Percentiles rank a stretch among this genome's conserved stretches.
phyloP scores from a whole-genome alignment of 2,888 invertebrate species.

The Doris montereyensis region DNA sequence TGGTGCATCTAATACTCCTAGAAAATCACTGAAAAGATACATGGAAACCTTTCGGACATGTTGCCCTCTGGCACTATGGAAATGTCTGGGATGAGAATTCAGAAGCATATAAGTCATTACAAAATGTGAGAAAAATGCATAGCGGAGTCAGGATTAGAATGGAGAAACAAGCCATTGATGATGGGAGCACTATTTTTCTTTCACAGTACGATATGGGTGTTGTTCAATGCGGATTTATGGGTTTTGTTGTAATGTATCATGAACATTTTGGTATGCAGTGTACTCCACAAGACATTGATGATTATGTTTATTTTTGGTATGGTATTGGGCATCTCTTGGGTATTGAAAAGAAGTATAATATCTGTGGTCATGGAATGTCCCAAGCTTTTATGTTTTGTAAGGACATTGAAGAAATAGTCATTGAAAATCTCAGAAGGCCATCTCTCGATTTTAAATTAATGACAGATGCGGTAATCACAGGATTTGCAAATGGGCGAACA shows the following conservation, averaged over 20 bases:
- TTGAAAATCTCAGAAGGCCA: conserved; percentile 55
- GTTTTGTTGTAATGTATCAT: conserved; percentile 79
- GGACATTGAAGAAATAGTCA: conserved; percentile 58
- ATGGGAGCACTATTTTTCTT: conserved; percentile 74
- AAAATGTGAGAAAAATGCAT: conserved; percentile 74
- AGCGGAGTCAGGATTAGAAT: conserved; percentile 75
- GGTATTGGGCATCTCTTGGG: conserved; percentile 87
- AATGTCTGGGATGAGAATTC: conserved; percentile 77
- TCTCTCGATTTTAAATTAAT: conserved; percentile 58
- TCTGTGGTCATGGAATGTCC: conserved; percentile 55
- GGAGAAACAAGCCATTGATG: background rate
- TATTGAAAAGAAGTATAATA: conserved; percentile 79
- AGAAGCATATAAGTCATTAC: conserved; percentile 73
- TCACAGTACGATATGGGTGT: conserved; percentile 88
- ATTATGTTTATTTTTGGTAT: conserved; percentile 87
- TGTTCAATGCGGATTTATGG: conserved; percentile 91
- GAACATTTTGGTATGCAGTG: conserved; percentile 80
- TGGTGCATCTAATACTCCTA: conserved; percentile 79
- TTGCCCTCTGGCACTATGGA: conserved; percentile 84
- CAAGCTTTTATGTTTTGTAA: conserved; percentile 54
- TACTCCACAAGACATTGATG: conserved; percentile 80
- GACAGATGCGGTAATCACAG: conserved; percentile 54
- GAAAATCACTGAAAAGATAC: conserved; percentile 74
- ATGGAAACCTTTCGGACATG: conserved; percentile 84
- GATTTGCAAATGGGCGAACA: too few relatives aligned